Base-by-base conservation (phyloP, 2,113 vertebrate species). In the Coptodon bakossiorum region DNA sequence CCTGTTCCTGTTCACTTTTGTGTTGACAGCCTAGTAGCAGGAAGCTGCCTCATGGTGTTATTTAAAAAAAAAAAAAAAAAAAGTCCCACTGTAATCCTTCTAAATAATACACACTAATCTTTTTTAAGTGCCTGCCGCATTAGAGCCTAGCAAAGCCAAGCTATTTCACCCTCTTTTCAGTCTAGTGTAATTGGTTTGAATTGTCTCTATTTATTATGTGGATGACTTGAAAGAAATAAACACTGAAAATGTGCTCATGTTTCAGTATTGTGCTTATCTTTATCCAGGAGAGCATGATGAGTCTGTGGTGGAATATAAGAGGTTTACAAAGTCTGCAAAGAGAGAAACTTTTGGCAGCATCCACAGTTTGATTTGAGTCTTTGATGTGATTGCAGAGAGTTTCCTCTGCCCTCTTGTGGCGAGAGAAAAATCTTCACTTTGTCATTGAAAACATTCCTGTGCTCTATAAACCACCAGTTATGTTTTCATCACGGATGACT, bases 161-260 rank as follows among this genome's bases (percentile, higher is more conserved):
- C 88, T 84, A 45, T 91, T 93, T 89, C 86, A 90, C 71, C 63
- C 83, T 81, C 16, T 89, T 92, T 92, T 90, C 82, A 83, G 83
- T 93, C 85, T 92, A 80, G 86, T 94, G 90, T 94, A 87, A 92
- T 93, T 90, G 88, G 81, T 94, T 95, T 94, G 91, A 94, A 93
- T 95, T 95, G 91, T 94, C 89, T 92, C 83, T 96, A 96, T 97
- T 97, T 96, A 97, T 97, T 96, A 94, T 94, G 90, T 95, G 91
- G 89, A 95, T 93, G 93, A 94, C 89, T 92, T 93, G 90, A 93
- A 94, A 91, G 84, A 94, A 96, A 96, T 96, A 96, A 96, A 96
- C 93, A 93, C 88, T 94, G 91, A 89, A 93, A 95, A 93, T 92
- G 80, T 92, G 80, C n/a, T 76, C 36, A 17, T 24, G 34, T 34